These are phyloP conservation scores for Linepithema humile DNA, from an alignment of 1,140 invertebrate species.

Conservation along the genomic window DNA sequence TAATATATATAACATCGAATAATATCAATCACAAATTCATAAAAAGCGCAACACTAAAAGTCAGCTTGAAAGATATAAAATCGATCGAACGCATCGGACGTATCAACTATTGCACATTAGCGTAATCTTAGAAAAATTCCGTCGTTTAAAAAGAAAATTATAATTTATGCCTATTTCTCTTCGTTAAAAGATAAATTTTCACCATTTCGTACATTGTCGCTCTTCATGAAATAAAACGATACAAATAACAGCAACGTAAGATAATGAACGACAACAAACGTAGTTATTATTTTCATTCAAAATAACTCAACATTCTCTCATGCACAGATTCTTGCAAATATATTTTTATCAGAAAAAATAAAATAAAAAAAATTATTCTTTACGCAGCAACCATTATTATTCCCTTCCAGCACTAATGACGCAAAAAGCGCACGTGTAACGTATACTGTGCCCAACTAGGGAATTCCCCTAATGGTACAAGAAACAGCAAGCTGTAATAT, in stretches of 20 bases:
- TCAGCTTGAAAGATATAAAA: neutral
- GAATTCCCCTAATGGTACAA: conserved; percentile 37
- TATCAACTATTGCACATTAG: neutral
- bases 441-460: conserved; percentile 23
- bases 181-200: neutral
- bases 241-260: neutral
- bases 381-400: conserved; percentile 22
- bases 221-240: no score
- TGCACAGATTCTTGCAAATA: neutral
- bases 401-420: conserved; percentile 15
- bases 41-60: neutral
- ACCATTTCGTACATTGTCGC: no score
- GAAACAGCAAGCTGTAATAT: conserved; percentile 43
- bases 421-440: conserved; percentile 27
- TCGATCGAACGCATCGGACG: neutral
- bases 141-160: no score
- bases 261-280: neutral
- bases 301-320: neutral
- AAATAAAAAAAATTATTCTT: conserved; percentile 13
- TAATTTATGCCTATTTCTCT: neutral
- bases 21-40: neutral
- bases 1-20: no score
- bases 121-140: neutral
- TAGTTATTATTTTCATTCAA: neutral
- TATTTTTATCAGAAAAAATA: neutral